Evolutionary conservation across 2,113 vertebrate genomes (phyloP).

Genomic region (Parus major): DNA sequence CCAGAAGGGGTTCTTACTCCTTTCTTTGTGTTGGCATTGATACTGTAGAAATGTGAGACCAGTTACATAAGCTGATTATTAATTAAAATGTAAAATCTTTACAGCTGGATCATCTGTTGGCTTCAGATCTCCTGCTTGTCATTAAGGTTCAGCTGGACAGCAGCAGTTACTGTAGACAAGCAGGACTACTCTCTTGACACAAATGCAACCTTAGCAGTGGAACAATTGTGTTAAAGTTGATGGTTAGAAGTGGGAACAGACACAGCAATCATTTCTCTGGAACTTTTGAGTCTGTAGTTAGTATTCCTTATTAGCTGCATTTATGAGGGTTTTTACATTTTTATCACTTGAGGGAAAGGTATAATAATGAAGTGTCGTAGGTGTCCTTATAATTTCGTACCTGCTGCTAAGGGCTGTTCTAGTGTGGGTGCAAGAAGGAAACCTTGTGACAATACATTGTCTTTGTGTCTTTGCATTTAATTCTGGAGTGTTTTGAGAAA

Average conservation of each 20-base stretch:
- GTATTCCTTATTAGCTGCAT: neutral
- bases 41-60: neutral
- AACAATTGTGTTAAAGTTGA: neutral
- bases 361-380: neutral
- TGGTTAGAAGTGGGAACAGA: neutral
- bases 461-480: neutral
- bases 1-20: neutral
- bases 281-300: neutral
- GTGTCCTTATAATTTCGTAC: neutral
- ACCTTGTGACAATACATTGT: rapidly evolving
- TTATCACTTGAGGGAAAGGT: neutral
- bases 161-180: neutral
- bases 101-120: neutral
- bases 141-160: neutral
- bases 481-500: neutral
- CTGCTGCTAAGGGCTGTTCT: rapidly evolving
- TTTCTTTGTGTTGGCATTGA: neutral
- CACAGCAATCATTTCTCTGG: neutral
- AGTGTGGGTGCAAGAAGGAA: neutral
- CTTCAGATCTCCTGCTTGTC: neutral
- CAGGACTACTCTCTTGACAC: neutral
- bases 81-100: neutral
- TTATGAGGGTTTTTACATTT: neutral
- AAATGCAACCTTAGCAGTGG: neutral
- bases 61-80: neutral